Evolutionary conservation across 1,140 invertebrate genomes (phyloP).

Genomic region (Meteorus sp.): DNA sequence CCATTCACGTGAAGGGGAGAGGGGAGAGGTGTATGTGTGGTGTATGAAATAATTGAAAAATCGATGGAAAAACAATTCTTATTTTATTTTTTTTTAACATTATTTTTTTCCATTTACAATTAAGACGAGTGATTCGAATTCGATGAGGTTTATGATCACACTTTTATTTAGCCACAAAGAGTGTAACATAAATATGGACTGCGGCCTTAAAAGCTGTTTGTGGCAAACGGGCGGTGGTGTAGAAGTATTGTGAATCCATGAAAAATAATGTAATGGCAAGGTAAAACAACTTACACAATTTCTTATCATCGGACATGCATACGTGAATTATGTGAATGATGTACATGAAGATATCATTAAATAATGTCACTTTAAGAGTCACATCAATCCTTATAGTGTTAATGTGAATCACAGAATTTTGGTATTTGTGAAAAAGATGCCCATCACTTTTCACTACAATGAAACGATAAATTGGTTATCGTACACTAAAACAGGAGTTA

Average conservation of each 20-base stretch:
- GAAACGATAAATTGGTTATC: background rate
- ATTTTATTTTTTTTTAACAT: conserved; percentile 11
- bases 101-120: conserved; percentile 12
- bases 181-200: conserved; percentile 29
- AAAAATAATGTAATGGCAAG: conserved; percentile 14
- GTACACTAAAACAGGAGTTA: no score
- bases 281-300: conserved; percentile 4
- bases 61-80: conserved; percentile 6
- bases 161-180: conserved; percentile 30
- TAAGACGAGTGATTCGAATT: conserved; percentile 10
- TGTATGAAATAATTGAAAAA: conserved; percentile 32
- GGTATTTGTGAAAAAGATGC: background rate
- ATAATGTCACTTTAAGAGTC: conserved; percentile 30
- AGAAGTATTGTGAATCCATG: background rate
- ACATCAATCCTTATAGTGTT: conserved; percentile 26
- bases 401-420: conserved; percentile 2
- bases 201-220: conserved; percentile 33
- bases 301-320: conserved; percentile 2
- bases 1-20: no score
- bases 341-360: conserved; percentile 35
- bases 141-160: background rate
- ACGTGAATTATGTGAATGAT: conserved; percentile 31
- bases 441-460: background rate
- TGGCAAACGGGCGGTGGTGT: conserved; percentile 16
- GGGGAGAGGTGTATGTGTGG: conserved; percentile 49